These are phyloP conservation scores for Mesorhabditis belari DNA, from an alignment of 2,888 invertebrate species.

Conservation along the genomic window DNA sequence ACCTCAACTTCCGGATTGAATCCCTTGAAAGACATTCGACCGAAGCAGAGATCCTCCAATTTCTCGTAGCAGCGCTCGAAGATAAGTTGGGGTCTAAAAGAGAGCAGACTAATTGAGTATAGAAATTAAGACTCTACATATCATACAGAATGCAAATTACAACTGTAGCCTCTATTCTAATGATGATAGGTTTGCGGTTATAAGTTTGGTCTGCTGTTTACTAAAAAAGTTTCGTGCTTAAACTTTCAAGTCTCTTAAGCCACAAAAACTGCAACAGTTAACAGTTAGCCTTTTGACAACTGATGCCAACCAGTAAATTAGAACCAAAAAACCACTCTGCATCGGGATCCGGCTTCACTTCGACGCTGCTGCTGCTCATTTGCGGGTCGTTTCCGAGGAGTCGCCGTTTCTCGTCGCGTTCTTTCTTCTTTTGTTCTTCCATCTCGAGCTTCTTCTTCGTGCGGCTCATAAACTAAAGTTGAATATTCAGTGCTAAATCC, in stretches of 20 bases:
- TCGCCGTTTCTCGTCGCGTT: slow-evolving; percentile 8
- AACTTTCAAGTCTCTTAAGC: not conserved
- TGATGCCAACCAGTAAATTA: not conserved
- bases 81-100: slow-evolving; percentile 5
- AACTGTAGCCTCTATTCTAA: too few species aligned
- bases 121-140: too few species aligned
- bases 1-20: slow-evolving; percentile 85
- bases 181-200: too few species aligned
- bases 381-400: not conserved
- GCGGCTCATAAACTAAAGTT: slow-evolving; percentile 33
- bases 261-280: not conserved
- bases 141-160: too few species aligned
- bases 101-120: not conserved
- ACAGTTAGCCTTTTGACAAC: not conserved
- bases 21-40: slow-evolving; percentile 80
- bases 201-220: too few species aligned
- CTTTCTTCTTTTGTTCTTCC: slow-evolving; percentile 15
- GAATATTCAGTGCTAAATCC: too few species aligned
- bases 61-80: slow-evolving; percentile 63
- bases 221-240: too few species aligned
- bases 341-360: slow-evolving; percentile 1
- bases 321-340: not conserved
- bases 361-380: not conserved
- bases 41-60: slow-evolving; percentile 74
- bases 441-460: slow-evolving; percentile 23